These are phyloP conservation scores for Orientallactaga bullata DNA, from an alignment of 2,113 vertebrate genomes.

Conservation along the genomic window DNA sequence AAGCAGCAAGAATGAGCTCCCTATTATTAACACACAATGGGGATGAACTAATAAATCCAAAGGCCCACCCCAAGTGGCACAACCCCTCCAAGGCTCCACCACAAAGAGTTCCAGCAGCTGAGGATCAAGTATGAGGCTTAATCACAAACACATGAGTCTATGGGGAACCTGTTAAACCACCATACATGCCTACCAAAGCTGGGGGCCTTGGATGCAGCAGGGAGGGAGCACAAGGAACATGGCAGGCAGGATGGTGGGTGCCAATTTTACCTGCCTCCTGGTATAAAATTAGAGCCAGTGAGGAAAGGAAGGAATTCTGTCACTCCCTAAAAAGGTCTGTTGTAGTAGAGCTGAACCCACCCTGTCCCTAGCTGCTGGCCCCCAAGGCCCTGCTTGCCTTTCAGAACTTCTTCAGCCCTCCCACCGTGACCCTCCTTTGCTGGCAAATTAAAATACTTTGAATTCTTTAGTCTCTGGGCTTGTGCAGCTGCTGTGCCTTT, in stretches of 20 bases:
- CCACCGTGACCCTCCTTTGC: background rate
- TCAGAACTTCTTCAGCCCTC: too few relatives aligned
- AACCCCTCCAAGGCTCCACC: too few relatives aligned
- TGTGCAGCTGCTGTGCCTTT: background rate
- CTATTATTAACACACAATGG: too few relatives aligned
- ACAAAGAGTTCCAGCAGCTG: too few relatives aligned
- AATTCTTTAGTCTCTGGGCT: background rate
- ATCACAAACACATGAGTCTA: too few relatives aligned
- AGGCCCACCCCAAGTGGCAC: too few relatives aligned
- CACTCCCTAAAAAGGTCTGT: too few relatives aligned
- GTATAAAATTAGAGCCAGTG: background rate
- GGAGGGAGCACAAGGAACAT: background rate
- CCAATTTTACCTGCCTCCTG: background rate
- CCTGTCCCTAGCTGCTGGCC: fast-evolving
- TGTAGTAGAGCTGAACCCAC: background rate
- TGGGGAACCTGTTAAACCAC: too few relatives aligned
- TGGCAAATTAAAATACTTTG: background rate
- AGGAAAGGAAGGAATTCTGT: background rate
- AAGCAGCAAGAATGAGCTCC: too few relatives aligned
- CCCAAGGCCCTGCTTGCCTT: fast-evolving
- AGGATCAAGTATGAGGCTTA: too few relatives aligned
- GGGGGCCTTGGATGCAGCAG: background rate
- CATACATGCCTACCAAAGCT: fast-evolving
- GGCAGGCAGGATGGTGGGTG: fast-evolving
- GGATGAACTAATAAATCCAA: too few relatives aligned